Base-by-base conservation (phyloP, 2,888 invertebrate genomes). In the Macrophya annulata region DNA sequence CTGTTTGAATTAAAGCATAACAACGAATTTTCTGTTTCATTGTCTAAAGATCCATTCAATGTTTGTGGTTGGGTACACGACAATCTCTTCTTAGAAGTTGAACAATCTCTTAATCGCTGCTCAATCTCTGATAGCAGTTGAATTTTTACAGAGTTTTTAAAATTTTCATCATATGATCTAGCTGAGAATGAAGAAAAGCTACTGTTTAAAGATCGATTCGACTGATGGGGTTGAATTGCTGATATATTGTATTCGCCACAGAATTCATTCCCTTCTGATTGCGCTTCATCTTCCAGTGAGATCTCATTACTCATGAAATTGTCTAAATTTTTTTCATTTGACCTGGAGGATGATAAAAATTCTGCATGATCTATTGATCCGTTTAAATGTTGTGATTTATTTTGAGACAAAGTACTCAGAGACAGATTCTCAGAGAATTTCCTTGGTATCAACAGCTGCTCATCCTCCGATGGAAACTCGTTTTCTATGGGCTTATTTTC, bases 91-190 rank as follows among this genome's bases (percentile, higher is more conserved):
- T 81, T 45, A 21, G 72, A 43, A 25, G 45, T 40, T 45, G 43
- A 45, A 45, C 21, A 17, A 74, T 74, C 72, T 0, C 9, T 31
- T 45, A 74, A 74, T 74, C 72, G 72, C 72, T 74, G 72, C 12
- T 74, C 21, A 4, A 81, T 81, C 21, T 81, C 81, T 17, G 59
- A 40, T 21, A 81, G 43, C 43, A 81, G 51, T 62, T 81, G 62
- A 25, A 10, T 40, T 62, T 81, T 81, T 5, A 81, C 43, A 62
- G 62, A 40, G 12, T 81, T 81, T 15, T 45, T 81, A 0, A 81
- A 15, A 43, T 43, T 40, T 5, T 81, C 40, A 10, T 81, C 45
- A 62, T 5, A 59, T 12, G 81, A 62, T 8, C 43, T 81, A 17
- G n/a, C 48, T 0, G 31, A 77, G 25, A 43, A 48, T 10, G 81